Percentiles rank a stretch among this genome's conserved stretches.
These are phyloP conservation scores for Bombus ignitus DNA, from an alignment of 1,140 invertebrate genomes.

Conservation along the genomic window DNA sequence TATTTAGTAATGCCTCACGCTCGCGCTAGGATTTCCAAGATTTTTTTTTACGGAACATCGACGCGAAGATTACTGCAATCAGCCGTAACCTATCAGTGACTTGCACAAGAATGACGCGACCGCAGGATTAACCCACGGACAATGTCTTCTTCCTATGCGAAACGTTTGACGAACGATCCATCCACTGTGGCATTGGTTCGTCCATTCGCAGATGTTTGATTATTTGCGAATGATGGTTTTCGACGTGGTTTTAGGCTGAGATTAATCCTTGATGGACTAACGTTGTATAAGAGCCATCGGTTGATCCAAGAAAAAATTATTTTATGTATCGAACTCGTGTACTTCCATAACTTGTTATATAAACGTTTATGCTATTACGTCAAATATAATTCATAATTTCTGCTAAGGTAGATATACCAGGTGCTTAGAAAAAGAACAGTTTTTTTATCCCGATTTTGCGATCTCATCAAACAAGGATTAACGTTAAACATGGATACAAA, in stretches of 20 bases:
- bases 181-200: not conserved
- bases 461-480: not conserved
- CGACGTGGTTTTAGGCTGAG: not conserved
- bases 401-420: too few relatives aligned
- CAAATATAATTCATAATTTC: too few relatives aligned
- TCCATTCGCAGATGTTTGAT: conserved; percentile 37
- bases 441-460: too few relatives aligned
- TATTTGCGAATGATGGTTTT: conserved; percentile 36
- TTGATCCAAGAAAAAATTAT: too few relatives aligned
- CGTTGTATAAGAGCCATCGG: too few relatives aligned
- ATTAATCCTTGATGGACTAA: not conserved
- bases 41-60: conserved; percentile 53
- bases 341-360: not conserved
- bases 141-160: conserved; percentile 53
- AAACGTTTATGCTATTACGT: too few relatives aligned
- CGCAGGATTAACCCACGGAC: conserved; percentile 59
- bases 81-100: conserved; percentile 65
- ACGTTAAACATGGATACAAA: not conserved
- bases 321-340: not conserved
- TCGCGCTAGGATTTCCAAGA: conserved; percentile 51
- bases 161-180: conserved; percentile 23
- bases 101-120: conserved; percentile 62
- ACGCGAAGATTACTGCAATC: conserved; percentile 69
- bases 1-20: conserved; percentile 64
- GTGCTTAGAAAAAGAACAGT: too few relatives aligned